Conservation (phyloP, 2,888 invertebrate species). For the Elmis aenea region DNA sequence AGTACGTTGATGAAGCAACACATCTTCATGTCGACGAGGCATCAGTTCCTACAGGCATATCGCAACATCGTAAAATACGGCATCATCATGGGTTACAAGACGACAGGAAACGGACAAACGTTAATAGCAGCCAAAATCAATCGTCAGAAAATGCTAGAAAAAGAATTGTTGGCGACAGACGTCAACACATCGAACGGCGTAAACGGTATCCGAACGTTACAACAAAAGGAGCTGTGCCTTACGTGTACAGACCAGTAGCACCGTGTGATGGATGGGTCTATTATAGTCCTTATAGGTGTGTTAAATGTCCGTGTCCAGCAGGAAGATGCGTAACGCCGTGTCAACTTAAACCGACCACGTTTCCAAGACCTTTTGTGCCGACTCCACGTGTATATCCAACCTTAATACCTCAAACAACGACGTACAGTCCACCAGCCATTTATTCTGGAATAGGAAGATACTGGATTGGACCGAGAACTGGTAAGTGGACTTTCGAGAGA, state of each 20-base stretch:
- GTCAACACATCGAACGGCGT: slow-evolving; percentile 13
- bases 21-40: slow-evolving; percentile 3
- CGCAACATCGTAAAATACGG: slow-evolving; percentile 12
- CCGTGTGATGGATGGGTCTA: slow-evolving; percentile 21
- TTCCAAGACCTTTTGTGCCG: slow-evolving; percentile 6
- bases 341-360: slow-evolving; percentile 3
- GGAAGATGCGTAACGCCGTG: slow-evolving; percentile 13
- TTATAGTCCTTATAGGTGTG: slow-evolving; percentile 13
- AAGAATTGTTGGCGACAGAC: slow-evolving; percentile 6
- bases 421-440: slow-evolving; percentile 7
- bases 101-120: neutral
- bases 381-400: slow-evolving; percentile 1
- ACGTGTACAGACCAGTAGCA: slow-evolving; percentile 17
- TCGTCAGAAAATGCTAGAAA: slow-evolving; percentile 4
- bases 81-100: slow-evolving; percentile 5
- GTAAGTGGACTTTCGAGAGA: no score
- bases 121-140: no score
- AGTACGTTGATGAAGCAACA: neutral
- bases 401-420: neutral
- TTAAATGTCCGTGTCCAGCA: slow-evolving; percentile 11
- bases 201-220: slow-evolving; percentile 24
- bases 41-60: no score
- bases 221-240: slow-evolving; percentile 22
- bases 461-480: slow-evolving; percentile 19
- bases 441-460: slow-evolving; percentile 17